A percentile compares a stretch with the other conserved stretches of the same genome.
Conservation (phyloP, 2,888 invertebrate genomes). For the Leptinotarsa rubiginosa region DNA sequence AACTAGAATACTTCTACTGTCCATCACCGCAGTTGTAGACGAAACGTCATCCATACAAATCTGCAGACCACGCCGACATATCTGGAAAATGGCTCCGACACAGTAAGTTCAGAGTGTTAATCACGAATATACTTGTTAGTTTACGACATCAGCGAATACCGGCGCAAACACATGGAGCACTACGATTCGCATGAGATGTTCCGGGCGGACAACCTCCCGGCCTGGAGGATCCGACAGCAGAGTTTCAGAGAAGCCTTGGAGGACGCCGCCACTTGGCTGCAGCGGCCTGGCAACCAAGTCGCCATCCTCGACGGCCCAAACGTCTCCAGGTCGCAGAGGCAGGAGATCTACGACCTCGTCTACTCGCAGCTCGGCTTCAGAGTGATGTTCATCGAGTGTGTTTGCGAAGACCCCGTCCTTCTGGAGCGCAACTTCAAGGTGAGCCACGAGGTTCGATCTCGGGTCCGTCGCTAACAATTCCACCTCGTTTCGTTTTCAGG, state of each 20-base stretch:
- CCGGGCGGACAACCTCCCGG: conserved; percentile 85
- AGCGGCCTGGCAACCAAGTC: conserved; percentile 72
- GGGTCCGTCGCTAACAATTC: not conserved
- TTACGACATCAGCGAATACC: conserved; percentile 93
- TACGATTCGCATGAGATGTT: conserved; percentile 91
- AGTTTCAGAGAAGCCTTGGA: conserved; percentile 88
- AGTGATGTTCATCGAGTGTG: conserved; percentile 91
- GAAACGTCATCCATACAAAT: no score
- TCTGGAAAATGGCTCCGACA: no score
- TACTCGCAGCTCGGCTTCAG: conserved; percentile 81
- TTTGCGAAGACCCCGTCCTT: conserved; percentile 83
- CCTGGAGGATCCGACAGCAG: conserved; percentile 82
- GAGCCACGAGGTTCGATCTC: not conserved
- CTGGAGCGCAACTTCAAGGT: conserved; percentile 80
- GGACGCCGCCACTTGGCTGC: conserved; percentile 86
- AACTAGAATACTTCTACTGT: no score
- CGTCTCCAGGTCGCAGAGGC: conserved; percentile 84
- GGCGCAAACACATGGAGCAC: conserved; percentile 83
- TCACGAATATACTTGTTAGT: conserved; percentile 57
- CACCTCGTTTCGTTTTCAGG: conserved; percentile 57
- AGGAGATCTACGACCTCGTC: conserved; percentile 81
- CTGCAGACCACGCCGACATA: no score
- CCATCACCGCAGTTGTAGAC: no score
- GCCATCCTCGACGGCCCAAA: conserved; percentile 92
- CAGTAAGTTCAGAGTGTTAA: no score